phyloP scores from a whole-genome alignment of 2,113 vertebrate genomes.

The Jaculus jaculus region DNA sequence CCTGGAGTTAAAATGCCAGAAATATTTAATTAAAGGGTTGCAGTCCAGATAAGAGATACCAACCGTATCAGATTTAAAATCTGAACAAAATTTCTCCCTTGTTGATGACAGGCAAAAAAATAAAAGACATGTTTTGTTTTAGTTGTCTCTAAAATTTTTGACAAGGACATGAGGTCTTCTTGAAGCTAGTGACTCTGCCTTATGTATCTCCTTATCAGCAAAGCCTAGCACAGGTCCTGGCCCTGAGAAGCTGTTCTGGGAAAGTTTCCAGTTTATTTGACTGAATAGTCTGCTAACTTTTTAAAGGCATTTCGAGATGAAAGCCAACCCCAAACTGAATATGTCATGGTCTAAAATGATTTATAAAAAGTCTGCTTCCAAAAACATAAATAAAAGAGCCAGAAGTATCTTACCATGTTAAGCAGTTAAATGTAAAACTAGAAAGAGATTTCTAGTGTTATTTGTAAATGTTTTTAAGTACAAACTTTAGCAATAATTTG shows the following conservation, averaged over 20 bases:
- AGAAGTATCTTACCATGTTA: neutral
- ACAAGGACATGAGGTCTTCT: neutral
- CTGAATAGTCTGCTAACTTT: neutral
- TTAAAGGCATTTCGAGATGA: conserved; percentile 13
- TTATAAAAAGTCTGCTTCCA: neutral
- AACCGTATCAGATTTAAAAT: conserved; percentile 51
- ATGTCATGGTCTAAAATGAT: neutral
- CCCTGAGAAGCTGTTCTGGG: neutral
- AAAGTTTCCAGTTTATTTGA: conserved; percentile 9
- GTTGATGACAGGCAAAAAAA: neutral
- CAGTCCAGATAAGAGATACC: conserved; percentile 53
- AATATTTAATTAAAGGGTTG: conserved; percentile 58
- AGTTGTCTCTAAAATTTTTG: conserved; percentile 38
- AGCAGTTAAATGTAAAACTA: conserved; percentile 48
- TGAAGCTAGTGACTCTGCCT: neutral
- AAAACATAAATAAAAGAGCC: neutral
- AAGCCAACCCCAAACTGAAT: conserved; percentile 16
- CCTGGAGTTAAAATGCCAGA: conserved; percentile 49
- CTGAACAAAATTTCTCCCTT: conserved; percentile 38
- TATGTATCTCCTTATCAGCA: neutral
- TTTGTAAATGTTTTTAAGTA: neutral
- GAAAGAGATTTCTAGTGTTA: conserved; percentile 19
- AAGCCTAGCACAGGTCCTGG: neutral
- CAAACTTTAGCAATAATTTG: neutral
- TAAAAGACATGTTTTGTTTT: neutral